phyloP scores from a whole-genome alignment of 2,113 vertebrate species.

The Oncorhynchus kisutch region DNA sequence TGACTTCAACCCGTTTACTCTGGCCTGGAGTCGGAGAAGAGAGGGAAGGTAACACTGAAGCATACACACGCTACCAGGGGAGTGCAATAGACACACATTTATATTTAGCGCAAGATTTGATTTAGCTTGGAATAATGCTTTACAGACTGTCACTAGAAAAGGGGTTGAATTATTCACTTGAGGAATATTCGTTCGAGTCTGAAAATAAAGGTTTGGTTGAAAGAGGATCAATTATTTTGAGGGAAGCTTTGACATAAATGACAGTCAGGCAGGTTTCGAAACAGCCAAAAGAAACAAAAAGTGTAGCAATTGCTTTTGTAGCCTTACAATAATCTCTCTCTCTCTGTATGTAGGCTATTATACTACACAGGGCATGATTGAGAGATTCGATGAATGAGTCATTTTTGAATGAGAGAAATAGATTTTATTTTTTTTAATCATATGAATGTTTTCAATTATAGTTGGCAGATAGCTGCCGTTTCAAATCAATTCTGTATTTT shows the following conservation, averaged over 20 bases:
- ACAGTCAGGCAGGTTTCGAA: conserved; percentile 70
- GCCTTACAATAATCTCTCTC: conserved; percentile 72
- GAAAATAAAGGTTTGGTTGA: too few relatives aligned
- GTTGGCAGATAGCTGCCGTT: too few relatives aligned
- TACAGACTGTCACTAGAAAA: too few relatives aligned
- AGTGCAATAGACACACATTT: too few relatives aligned
- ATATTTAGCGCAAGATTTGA: too few relatives aligned
- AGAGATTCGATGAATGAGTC: neutral
- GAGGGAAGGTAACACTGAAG: neutral
- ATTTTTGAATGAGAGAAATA: neutral
- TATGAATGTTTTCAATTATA: neutral
- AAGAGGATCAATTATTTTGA: too few relatives aligned
- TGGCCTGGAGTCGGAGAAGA: conserved; percentile 76
- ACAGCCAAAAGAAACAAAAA: conserved; percentile 67
- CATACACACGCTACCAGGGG: too few relatives aligned
- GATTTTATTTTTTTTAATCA: neutral
- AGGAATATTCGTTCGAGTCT: too few relatives aligned
- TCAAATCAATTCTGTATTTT: neutral
- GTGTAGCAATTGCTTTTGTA: conserved; percentile 78
- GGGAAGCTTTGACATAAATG: conserved; percentile 53
- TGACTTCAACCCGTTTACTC: conserved; percentile 98
- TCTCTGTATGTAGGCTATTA: neutral
- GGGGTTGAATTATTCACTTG: too few relatives aligned
- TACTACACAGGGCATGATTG: neutral
- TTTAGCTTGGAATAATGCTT: too few relatives aligned